phyloP scores from a whole-genome alignment of 2,113 vertebrate genomes.

The Notiomystis cincta region DNA sequence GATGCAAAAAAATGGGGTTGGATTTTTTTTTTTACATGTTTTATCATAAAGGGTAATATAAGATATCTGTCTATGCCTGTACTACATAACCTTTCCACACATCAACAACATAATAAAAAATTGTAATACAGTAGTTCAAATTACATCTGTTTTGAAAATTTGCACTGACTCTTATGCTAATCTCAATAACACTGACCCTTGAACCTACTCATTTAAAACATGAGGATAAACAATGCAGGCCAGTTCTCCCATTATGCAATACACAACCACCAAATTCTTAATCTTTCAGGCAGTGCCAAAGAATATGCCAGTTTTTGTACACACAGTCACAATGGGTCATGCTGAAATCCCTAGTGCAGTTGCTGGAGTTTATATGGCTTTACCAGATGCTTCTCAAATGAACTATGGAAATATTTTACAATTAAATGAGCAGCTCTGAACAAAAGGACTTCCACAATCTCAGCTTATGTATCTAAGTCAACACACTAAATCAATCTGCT shows the following conservation, averaged over 20 bases:
- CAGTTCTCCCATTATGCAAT: neutral
- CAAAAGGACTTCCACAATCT: neutral
- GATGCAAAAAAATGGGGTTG: rapidly evolving
- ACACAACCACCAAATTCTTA: neutral
- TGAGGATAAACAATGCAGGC: neutral
- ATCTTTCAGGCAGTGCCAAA: neutral
- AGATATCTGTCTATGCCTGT: neutral
- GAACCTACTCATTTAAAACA: neutral
- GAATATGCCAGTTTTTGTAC: neutral
- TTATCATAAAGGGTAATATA: neutral
- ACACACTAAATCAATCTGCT: neutral
- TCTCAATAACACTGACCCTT: neutral
- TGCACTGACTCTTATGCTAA: neutral
- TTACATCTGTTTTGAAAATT: neutral
- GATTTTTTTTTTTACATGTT: neutral
- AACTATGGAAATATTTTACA: neutral
- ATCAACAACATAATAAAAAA: neutral
- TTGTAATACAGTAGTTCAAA: neutral
- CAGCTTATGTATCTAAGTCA: neutral
- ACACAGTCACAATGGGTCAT: neutral
- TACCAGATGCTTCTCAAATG: neutral
- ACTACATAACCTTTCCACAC: neutral
- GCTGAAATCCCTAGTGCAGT: neutral
- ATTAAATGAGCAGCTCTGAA: neutral
- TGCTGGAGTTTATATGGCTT: neutral